Evolutionary conservation across 1,140 invertebrate genomes (phyloP).

Genomic region (Dufourea novaeangliae): DNA sequence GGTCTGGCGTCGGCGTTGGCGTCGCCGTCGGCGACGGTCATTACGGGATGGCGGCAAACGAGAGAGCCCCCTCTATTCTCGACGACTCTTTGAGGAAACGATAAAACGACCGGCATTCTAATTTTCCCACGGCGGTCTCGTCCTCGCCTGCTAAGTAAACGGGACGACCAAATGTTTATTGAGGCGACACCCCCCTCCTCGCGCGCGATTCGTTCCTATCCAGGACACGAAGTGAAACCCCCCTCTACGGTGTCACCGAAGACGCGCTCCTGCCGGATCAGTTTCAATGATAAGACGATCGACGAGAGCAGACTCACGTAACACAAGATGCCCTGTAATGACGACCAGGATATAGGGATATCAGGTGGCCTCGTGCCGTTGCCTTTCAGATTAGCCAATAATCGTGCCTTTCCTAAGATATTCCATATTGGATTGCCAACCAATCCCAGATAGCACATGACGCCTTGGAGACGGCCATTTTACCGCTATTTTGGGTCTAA

Average conservation of each 20-base stretch:
- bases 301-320: not conserved
- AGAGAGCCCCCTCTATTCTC: not conserved
- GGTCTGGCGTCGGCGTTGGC: slow-evolving; percentile 9
- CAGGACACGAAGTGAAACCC: too few relatives aligned
- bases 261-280: too few relatives aligned
- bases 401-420: too few relatives aligned
- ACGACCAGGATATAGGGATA: too few relatives aligned
- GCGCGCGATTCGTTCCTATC: not conserved
- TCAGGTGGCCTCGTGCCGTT: too few relatives aligned
- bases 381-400: too few relatives aligned
- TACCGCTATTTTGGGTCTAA: too few relatives aligned
- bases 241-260: too few relatives aligned
- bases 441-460: too few relatives aligned
- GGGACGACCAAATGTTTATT: slow-evolving; percentile 25
- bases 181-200: not conserved
- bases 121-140: slow-evolving; percentile 22
- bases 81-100: slow-evolving; percentile 18
- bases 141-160: not conserved
- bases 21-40: slow-evolving; percentile 17
- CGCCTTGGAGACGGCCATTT: too few relatives aligned
- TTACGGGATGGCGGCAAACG: slow-evolving; percentile 16
- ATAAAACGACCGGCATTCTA: slow-evolving; percentile 43
- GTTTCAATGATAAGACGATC: not conserved
- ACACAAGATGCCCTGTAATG: too few relatives aligned
- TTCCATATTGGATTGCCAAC: too few relatives aligned